These are phyloP conservation scores for Candoia aspera DNA, from an alignment of 2,113 vertebrate species.

Conservation along the genomic window DNA sequence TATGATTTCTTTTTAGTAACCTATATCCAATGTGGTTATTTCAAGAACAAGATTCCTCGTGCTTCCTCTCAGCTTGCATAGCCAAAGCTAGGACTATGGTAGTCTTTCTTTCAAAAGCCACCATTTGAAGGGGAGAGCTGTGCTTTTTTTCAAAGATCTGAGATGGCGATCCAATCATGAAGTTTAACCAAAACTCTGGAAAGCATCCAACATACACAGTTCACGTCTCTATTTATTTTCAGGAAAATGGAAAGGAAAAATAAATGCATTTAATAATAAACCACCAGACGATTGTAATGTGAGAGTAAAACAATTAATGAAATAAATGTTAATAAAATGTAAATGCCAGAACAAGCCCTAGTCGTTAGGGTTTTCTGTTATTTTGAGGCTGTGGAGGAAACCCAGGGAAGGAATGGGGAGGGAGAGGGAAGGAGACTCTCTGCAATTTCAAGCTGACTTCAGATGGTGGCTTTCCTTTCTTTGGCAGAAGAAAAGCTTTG, in stretches of 20 bases:
- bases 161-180: slow-evolving; percentile 72
- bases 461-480: background rate
- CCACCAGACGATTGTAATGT: slow-evolving; percentile 57
- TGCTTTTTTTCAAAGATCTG: slow-evolving; percentile 36
- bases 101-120: background rate
- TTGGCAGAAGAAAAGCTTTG: background rate
- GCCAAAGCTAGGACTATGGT: slow-evolving; percentile 8
- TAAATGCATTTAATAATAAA: slow-evolving; percentile 47
- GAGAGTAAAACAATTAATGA: slow-evolving; percentile 58
- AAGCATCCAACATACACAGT: slow-evolving; percentile 60
- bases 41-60: slow-evolving; percentile 34
- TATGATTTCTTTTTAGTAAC: slow-evolving; percentile 41
- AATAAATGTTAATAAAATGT: slow-evolving; percentile 74
- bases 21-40: slow-evolving; percentile 11
- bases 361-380: background rate
- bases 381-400: background rate
- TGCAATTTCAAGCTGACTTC: background rate
- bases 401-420: background rate
- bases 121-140: slow-evolving; percentile 3
- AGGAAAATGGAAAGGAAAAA: slow-evolving; percentile 46
- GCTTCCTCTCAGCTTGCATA: background rate
- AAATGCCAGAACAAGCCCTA: slow-evolving; percentile 11
- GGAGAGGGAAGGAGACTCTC: background rate
- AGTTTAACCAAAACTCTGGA: slow-evolving; percentile 60
- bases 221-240: slow-evolving; percentile 78